Conservation (phyloP, 2,113 vertebrate genomes). For the Hydropotes inermis region DNA sequence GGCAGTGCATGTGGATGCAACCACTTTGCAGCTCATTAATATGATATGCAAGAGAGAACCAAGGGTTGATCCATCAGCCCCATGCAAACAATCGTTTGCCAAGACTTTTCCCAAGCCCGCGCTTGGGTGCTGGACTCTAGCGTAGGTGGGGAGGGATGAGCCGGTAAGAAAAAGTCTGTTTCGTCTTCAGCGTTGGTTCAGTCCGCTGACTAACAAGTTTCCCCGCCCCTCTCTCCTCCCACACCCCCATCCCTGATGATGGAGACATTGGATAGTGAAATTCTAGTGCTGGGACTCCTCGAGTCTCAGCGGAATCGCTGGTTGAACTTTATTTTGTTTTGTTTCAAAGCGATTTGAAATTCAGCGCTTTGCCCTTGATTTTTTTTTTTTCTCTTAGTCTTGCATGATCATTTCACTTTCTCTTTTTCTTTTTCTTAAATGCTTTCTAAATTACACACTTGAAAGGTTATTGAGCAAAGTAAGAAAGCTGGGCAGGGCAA, state of each 20-base stretch:
- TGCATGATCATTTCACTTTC: background rate
- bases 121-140: background rate
- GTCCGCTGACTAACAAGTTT: conserved; percentile 80
- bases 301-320: conserved; percentile 69
- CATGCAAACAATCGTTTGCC: conserved; percentile 39
- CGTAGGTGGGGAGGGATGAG: background rate
- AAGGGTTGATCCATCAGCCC: conserved; percentile 6
- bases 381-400: background rate
- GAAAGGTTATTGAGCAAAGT: conserved; percentile 50
- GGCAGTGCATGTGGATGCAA: conserved; percentile 81
- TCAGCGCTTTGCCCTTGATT: background rate
- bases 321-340: conserved; percentile 83
- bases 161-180: conserved; percentile 39
- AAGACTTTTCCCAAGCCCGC: background rate
- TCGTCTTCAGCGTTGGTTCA: conserved; percentile 80
- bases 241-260: conserved; percentile 70
- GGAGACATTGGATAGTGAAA: conserved; percentile 78
- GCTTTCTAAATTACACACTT: conserved; percentile 36
- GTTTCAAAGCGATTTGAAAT: conserved; percentile 46
- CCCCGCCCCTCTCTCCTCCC: conserved; percentile 74
- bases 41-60: background rate
- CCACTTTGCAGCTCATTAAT: conserved; percentile 79
- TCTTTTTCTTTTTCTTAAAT: background rate
- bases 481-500: conserved; percentile 45
- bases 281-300: conserved; percentile 77